phyloP scores from a whole-genome alignment of 1,140 invertebrate species.

The Lordiphosa stackelbergi region DNA sequence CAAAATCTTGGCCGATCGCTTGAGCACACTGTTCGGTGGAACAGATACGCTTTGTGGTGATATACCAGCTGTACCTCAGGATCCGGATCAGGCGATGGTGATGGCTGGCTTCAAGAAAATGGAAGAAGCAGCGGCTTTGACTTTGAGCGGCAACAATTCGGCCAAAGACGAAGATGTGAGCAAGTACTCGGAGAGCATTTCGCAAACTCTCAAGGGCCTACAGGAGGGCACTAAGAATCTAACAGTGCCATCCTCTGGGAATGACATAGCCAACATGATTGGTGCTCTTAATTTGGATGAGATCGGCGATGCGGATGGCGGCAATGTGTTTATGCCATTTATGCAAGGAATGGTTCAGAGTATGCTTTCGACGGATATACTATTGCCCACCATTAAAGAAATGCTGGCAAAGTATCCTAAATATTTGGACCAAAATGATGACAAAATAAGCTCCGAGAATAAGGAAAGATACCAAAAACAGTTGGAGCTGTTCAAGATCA shows the following conservation, averaged over 20 bases:
- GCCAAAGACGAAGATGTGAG: no score
- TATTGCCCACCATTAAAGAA: constrained; percentile 91
- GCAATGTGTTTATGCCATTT: constrained; percentile 85
- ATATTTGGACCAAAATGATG: constrained; percentile 87
- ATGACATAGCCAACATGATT: constrained; percentile 78
- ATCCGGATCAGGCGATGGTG: constrained; percentile 72
- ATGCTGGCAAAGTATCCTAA: constrained; percentile 87
- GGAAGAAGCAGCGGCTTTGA: constrained; percentile 36
- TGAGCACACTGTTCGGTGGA: constrained; percentile 52
- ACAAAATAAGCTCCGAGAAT: constrained; percentile 81
- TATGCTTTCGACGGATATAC: constrained; percentile 90
- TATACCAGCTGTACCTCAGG: constrained; percentile 60
- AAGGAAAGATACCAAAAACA: constrained; percentile 86
- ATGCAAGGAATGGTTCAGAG: constrained; percentile 95
- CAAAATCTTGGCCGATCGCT: constrained; percentile 66
- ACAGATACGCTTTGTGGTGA: constrained; percentile 58
- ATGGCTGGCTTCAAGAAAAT: constrained; percentile 75
- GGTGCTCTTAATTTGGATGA: constrained; percentile 61
- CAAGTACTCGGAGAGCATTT: no score
- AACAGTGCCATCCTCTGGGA: constrained; percentile 63
- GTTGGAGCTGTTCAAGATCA: constrained; percentile 85
- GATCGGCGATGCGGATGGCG: constrained; percentile 57
- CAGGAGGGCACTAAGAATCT: constrained; percentile 76
- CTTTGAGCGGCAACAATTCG: no score
- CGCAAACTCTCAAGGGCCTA: no score